These are phyloP conservation scores for Zootoca vivipara DNA, from an alignment of 2,113 vertebrate genomes.

Conservation along the genomic window DNA sequence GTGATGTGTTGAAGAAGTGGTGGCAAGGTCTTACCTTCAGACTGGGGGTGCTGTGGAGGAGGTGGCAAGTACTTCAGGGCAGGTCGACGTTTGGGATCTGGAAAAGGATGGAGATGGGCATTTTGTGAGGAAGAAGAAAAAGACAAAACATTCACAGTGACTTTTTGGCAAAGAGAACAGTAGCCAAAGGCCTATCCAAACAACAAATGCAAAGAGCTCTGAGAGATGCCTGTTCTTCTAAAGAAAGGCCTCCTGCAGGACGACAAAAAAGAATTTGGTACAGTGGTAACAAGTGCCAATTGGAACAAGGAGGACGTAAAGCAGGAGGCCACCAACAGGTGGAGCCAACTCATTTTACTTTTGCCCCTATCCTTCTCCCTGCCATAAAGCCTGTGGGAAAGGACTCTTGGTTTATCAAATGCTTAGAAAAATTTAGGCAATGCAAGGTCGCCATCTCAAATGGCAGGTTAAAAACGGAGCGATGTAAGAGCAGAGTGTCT, in stretches of 20 bases:
- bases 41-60: conserved; percentile 25
- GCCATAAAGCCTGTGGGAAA: too few species aligned
- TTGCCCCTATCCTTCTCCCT: too few species aligned
- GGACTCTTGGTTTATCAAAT: too few species aligned
- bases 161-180: background rate
- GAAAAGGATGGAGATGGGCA: background rate
- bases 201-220: background rate
- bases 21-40: conserved; percentile 30
- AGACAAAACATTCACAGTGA: background rate
- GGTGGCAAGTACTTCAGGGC: conserved; percentile 67
- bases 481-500: background rate
- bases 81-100: conserved; percentile 63
- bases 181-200: too few species aligned
- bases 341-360: too few species aligned
- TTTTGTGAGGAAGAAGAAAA: conserved; percentile 7
- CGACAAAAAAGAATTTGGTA: too few species aligned
- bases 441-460: too few species aligned
- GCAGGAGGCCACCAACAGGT: too few species aligned
- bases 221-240: background rate
- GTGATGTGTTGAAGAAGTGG: background rate
- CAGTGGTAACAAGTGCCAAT: too few species aligned
- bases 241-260: background rate
- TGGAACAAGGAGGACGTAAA: too few species aligned
- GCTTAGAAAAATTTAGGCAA: too few species aligned
- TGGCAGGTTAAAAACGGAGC: too few species aligned